These are phyloP conservation scores for Ametastegia equiseti DNA, from an alignment of 2,888 invertebrate species.

Conservation along the genomic window DNA sequence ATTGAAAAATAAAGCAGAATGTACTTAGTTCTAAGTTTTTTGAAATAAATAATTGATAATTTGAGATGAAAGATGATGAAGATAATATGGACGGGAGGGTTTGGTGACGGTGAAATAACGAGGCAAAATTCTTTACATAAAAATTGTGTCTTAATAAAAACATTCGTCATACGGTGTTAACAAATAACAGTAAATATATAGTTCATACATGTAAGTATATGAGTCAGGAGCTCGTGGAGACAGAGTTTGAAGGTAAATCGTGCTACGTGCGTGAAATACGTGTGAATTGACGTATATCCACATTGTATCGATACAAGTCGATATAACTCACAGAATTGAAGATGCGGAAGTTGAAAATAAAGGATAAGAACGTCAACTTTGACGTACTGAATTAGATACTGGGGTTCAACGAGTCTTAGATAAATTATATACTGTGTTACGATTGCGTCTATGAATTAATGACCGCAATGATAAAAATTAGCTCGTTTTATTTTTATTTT, in stretches of 20 bases:
- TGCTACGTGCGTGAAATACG: constrained; percentile 9
- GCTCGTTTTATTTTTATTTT: neutral
- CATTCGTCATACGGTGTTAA: constrained; percentile 1
- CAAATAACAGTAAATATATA: constrained; percentile 12
- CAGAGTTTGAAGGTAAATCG: constrained; percentile 18
- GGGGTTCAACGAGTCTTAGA: neutral
- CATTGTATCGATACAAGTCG: neutral
- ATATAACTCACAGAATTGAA: neutral
- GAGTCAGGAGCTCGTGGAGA: neutral
- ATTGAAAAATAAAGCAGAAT: neutral
- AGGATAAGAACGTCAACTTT: neutral
- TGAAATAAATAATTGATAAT: neutral
- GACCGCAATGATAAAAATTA: neutral
- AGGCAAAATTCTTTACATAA: neutral
- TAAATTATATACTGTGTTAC: neutral
- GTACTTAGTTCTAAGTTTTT: neutral
- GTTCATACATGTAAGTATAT: constrained; percentile 1
- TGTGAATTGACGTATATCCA: no score
- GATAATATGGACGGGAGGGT: neutral
- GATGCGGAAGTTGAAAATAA: neutral
- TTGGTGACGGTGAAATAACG: neutral
- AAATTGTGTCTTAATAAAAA: constrained; percentile 26
- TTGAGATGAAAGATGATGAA: neutral
- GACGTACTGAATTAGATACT: neutral
- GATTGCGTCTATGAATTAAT: neutral